Conservation (phyloP, 2,888 invertebrate genomes). For the Noctua comes region DNA sequence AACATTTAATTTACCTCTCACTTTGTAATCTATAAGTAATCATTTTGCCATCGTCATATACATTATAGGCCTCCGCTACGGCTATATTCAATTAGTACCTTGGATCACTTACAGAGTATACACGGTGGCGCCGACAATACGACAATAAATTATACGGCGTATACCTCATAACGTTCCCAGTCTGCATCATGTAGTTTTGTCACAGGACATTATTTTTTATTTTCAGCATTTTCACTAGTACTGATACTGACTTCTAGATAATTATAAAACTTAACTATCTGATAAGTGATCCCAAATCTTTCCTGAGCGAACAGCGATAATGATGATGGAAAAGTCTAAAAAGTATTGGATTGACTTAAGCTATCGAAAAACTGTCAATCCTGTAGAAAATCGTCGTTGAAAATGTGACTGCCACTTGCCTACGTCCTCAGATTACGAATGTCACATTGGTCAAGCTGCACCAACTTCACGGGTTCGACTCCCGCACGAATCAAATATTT, state of each 20-base stretch:
- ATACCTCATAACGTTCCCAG: no score
- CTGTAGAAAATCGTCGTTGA: neutral
- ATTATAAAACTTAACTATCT: no score
- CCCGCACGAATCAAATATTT: neutral
- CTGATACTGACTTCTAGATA: no score
- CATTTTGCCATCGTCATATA: neutral
- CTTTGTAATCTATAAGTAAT: slow-evolving; percentile 15
- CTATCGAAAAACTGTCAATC: neutral
- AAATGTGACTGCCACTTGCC: neutral
- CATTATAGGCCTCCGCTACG: no score
- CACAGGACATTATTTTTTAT: no score
- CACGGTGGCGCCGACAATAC: no score
- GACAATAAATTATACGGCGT: no score
- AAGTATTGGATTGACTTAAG: neutral
- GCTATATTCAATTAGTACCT: neutral
- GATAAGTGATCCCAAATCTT: neutral
- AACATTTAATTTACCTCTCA: slow-evolving; percentile 24
- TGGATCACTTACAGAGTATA: no score
- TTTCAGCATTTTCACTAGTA: no score
- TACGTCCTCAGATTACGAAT: neutral
- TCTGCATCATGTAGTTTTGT: no score
- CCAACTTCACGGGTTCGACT: neutral
- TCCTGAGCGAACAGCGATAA: no score
- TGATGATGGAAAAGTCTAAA: no score
- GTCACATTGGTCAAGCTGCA: neutral